A percentile compares a stretch with the other conserved stretches of the same genome.
These are phyloP conservation scores for Tridacna gigas DNA, from an alignment of 2,888 invertebrate species.

Conservation along the genomic window DNA sequence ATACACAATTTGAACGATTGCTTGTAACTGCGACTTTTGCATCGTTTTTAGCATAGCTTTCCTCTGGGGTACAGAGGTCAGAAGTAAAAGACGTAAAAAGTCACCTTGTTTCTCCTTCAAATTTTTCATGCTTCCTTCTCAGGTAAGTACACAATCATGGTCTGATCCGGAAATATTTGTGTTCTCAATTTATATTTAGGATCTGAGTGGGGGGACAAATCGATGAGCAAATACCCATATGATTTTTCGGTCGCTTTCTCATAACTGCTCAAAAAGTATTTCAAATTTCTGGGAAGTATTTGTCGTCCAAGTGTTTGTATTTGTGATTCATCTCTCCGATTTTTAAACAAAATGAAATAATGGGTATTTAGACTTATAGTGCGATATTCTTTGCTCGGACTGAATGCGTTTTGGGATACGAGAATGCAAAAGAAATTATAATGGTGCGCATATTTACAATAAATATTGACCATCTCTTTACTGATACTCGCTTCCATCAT, in stretches of 20 bases:
- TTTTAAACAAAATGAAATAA: slow-evolving; percentile 49
- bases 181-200: slow-evolving; percentile 41
- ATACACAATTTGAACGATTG: slow-evolving; percentile 10
- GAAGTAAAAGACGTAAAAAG: slow-evolving; percentile 35
- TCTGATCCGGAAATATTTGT: slow-evolving; percentile 46
- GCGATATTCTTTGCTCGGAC: slow-evolving; percentile 16
- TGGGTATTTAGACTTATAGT: slow-evolving; percentile 37
- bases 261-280: slow-evolving; percentile 54
- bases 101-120: slow-evolving; percentile 23
- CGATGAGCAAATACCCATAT: slow-evolving; percentile 42
- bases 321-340: slow-evolving; percentile 51
- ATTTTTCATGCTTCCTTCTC: slow-evolving; percentile 29
- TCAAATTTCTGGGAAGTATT: slow-evolving; percentile 47
- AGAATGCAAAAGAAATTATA: slow-evolving; percentile 32
- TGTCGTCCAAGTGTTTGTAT: slow-evolving; percentile 54
- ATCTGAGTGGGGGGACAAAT: slow-evolving; percentile 46
- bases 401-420: slow-evolving; percentile 18
- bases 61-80: slow-evolving; percentile 22
- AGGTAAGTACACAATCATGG: slow-evolving; percentile 42
- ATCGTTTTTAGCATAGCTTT: slow-evolving; percentile 28
- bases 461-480: slow-evolving; percentile 38
- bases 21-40: slow-evolving; percentile 34
- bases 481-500: slow-evolving; percentile 29
- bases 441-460: slow-evolving; percentile 41
- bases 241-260: slow-evolving; percentile 32